A percentile compares a stretch with the other conserved stretches of the same genome.
Conservation (phyloP, 2,888 invertebrate species). For the Pachycephus smyrnensis region DNA sequence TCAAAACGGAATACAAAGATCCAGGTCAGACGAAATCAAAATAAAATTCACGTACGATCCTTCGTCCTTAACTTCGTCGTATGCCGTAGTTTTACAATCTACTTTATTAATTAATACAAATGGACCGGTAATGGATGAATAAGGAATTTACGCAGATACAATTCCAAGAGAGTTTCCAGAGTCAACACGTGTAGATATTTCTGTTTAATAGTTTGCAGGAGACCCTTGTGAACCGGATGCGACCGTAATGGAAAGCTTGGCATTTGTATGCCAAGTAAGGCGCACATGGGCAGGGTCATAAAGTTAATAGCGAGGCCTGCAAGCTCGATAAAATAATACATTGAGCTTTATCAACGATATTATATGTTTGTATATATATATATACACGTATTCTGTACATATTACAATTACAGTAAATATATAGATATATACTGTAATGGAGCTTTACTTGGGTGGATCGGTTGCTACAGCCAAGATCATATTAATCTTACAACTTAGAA, state of each 20-base stretch:
- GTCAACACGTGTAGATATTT: slow-evolving; percentile 40
- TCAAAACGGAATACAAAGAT: background rate
- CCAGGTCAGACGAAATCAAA: background rate
- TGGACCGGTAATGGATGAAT: background rate
- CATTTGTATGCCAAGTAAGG: slow-evolving; percentile 46
- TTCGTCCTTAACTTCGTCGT: too few species aligned
- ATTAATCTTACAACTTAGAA: background rate
- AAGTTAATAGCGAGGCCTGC: slow-evolving; percentile 41
- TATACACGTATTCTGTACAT: too few species aligned
- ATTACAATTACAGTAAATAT: background rate
- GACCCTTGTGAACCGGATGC: slow-evolving; percentile 25
- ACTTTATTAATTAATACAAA: background rate
- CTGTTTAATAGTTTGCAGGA: slow-evolving; percentile 49
- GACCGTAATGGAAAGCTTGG: slow-evolving; percentile 46
- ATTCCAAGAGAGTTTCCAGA: background rate
- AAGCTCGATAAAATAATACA: slow-evolving; percentile 42
- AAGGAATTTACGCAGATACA: background rate
- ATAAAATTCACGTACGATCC: background rate
- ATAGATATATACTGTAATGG: background rate
- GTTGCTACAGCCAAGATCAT: background rate
- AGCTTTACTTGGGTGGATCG: background rate
- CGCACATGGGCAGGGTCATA: slow-evolving; percentile 24
- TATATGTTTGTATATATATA: slow-evolving; percentile 17
- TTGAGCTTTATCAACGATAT: slow-evolving; percentile 30
- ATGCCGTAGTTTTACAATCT: background rate